phyloP scores from a whole-genome alignment of 2,797 vertebrate genomes.

The Columba guinea region DNA sequence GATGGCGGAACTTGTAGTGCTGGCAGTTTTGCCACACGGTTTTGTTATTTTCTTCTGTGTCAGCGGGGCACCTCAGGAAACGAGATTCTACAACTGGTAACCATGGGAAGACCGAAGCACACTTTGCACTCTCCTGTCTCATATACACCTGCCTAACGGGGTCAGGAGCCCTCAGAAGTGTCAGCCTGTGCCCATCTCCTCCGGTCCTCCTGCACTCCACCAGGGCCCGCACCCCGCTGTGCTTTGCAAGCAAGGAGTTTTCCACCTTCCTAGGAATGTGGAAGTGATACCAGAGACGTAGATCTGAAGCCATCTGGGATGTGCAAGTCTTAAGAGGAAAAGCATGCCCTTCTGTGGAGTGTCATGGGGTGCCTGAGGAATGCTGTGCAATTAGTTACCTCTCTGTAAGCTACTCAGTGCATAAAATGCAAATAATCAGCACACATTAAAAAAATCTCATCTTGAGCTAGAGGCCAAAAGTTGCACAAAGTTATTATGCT shows the following conservation, averaged over 20 bases:
- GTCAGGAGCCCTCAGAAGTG: neutral
- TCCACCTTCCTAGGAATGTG: neutral
- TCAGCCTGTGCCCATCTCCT: neutral
- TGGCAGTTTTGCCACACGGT: neutral
- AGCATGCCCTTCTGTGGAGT: neutral
- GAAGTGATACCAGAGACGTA: neutral
- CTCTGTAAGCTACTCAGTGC: neutral
- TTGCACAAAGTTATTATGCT: neutral
- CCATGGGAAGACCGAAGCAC: neutral
- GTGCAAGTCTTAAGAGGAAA: neutral
- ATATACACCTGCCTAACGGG: rapidly evolving
- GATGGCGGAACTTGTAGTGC: neutral
- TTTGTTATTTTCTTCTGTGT: neutral
- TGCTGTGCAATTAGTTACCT: neutral
- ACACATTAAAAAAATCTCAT: neutral
- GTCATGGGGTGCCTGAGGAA: neutral
- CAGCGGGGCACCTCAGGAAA: neutral
- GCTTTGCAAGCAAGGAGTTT: neutral
- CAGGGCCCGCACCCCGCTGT: rapidly evolving
- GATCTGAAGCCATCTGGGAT: neutral
- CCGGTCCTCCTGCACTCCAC: rapidly evolving
- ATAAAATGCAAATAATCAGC: neutral
- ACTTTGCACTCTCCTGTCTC: neutral
- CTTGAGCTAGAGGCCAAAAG: neutral
- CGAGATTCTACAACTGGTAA: neutral